Conservation (phyloP, 2,888 invertebrate species). For the Argyresthia goedartella region DNA sequence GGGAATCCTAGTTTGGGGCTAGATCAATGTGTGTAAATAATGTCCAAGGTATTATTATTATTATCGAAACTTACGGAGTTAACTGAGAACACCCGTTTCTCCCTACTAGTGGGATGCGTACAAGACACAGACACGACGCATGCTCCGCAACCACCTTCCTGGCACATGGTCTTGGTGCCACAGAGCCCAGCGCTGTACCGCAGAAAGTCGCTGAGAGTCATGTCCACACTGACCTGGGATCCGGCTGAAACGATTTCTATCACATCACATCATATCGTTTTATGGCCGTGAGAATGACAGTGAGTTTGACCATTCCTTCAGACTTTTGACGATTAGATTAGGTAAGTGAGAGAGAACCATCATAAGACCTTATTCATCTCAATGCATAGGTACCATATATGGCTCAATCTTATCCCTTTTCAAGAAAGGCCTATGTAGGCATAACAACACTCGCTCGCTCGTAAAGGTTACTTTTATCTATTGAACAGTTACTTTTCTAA, state of each 20-base stretch:
- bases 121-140: slow-evolving; percentile 68
- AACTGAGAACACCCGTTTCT: slow-evolving; percentile 65
- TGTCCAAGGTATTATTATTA: no score
- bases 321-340: no score
- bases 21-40: slow-evolving; percentile 8
- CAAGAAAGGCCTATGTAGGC: no score
- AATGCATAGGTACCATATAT: no score
- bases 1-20: no score
- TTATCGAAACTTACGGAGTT: slow-evolving; percentile 76
- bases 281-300: background rate
- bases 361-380: no score
- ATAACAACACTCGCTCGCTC: no score
- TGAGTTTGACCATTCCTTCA: no score
- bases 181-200: slow-evolving; percentile 67
- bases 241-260: slow-evolving; percentile 15
- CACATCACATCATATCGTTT: background rate
- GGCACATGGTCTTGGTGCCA: slow-evolving; percentile 79
- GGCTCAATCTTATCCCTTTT: no score
- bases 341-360: no score
- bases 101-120: slow-evolving; percentile 55
- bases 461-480: no score
- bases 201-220: slow-evolving; percentile 72
- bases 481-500: no score
- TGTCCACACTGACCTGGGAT: slow-evolving; percentile 39
- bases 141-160: slow-evolving; percentile 79